These are phyloP conservation scores for Garrulus glandarius DNA, from an alignment of 2,797 vertebrate species.

Conservation along the genomic window DNA sequence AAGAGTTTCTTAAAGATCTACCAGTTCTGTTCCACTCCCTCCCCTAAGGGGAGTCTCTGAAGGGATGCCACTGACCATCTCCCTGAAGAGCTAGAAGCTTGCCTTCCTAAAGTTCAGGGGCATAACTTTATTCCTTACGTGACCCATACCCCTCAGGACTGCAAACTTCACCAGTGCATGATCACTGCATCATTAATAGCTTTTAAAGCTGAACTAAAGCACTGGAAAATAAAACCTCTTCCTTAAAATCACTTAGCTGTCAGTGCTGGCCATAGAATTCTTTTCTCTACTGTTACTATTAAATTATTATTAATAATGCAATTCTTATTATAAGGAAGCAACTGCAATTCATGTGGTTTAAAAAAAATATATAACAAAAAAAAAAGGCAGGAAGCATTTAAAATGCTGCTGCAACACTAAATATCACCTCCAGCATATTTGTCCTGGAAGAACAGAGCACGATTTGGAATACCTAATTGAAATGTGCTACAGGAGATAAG, in stretches of 20 bases:
- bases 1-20: neutral
- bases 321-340: constrained; percentile 38
- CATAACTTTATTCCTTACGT: neutral
- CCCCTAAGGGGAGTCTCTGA: neutral
- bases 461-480: constrained; percentile 80
- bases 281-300: constrained; percentile 12
- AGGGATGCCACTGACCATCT: neutral
- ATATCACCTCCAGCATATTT: constrained; percentile 75
- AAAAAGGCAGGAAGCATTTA: constrained; percentile 49
- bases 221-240: neutral
- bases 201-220: neutral
- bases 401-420: constrained; percentile 73
- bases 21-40: neutral
- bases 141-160: neutral
- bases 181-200: neutral
- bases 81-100: neutral
- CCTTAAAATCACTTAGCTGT: constrained; percentile 33
- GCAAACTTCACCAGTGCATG: neutral
- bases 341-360: neutral
- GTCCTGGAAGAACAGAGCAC: constrained; percentile 70
- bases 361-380: neutral
- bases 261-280: constrained; percentile 1
- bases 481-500: constrained; percentile 80
- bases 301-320: constrained; percentile 50
- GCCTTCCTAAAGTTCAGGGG: neutral